Evolutionary conservation across 2,797 vertebrate species (phyloP).

Genomic region (Megalops cyprinoides): DNA sequence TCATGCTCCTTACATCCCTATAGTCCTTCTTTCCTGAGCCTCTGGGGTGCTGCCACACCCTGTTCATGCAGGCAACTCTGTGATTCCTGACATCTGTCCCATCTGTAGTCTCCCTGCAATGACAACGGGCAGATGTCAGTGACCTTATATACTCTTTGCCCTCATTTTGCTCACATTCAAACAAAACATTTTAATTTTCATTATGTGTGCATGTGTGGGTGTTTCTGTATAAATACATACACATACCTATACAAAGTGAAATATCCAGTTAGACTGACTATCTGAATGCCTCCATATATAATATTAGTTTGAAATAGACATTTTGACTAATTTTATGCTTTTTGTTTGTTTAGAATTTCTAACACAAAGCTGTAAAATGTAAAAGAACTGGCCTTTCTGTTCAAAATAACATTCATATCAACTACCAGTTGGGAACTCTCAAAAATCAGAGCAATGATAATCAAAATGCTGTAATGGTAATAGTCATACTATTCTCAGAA

Average conservation of each 20-base stretch:
- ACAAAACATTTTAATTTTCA: not conserved
- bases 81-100: not conserved
- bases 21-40: not conserved
- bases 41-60: too few relatives aligned
- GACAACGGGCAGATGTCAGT: not conserved
- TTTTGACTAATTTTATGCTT: conserved; percentile 5
- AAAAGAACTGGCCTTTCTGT: not conserved
- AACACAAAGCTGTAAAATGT: not conserved
- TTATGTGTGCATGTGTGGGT: not conserved
- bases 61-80: not conserved
- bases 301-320: not conserved
- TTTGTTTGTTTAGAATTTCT: not conserved
- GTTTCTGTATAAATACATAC: not conserved
- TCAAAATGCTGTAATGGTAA: not conserved
- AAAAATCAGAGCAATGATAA: not conserved
- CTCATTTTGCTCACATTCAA: not conserved
- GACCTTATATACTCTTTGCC: not conserved
- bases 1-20: not conserved
- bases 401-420: conserved; percentile 5
- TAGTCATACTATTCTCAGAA: not conserved
- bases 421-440: not conserved
- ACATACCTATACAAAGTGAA: not conserved
- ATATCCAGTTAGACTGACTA: not conserved
- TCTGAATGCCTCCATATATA: not conserved
- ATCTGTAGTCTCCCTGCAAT: not conserved